Evolutionary conservation across 2,113 vertebrate species (phyloP), one percentile per base, ranked within the genome.

Genomic region (Carettochelys insculpta): DNA sequence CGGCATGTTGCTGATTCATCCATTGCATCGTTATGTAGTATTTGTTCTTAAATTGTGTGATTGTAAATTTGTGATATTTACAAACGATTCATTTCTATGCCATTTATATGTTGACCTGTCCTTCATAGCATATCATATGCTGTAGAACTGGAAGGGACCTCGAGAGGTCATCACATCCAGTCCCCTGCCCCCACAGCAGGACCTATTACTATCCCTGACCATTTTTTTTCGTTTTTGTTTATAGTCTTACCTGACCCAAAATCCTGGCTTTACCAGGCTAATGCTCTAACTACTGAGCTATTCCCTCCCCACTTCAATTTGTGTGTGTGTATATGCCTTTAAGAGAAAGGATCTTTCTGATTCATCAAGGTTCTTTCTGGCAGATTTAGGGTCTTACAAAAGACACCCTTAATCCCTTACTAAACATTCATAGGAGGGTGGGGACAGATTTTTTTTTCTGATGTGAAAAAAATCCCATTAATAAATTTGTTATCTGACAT

Each of bases 401-500:
- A 94, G 93, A 94, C 82, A 83, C 85, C 90, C 92, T 94, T 91
- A 95, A 89, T 95, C 96, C 93, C 82, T 84, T 96, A 86, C 93
- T 98, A 97, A 98, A 97, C 97, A 98, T 98, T 98, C 97, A 98
- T 98, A 96, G 97, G 93, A 96, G 93, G 97, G 96, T 95, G 96
- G 97, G 97, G 95, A 94, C 95, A 96, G 93, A 95, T 96, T 96
- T 97, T 96, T 96, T 97, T 68, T 97, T 93, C 93, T 95, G 96
- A 97, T 96, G 92, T 96, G 96, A 92, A 96, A 97, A 96, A 97
- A 95, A 96, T 94, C 83, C 91, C 94, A 96, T 97, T 98, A 97
- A 97, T 98, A 98, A 97, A 97, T 97, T 95, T 96, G 94, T 97
- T 97, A 95, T 92, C 93, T 93, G 94, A 96, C 95, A 93, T 41